Base-by-base conservation (phyloP, 2,113 vertebrate genomes). In the Todiramphus chloris region DNA sequence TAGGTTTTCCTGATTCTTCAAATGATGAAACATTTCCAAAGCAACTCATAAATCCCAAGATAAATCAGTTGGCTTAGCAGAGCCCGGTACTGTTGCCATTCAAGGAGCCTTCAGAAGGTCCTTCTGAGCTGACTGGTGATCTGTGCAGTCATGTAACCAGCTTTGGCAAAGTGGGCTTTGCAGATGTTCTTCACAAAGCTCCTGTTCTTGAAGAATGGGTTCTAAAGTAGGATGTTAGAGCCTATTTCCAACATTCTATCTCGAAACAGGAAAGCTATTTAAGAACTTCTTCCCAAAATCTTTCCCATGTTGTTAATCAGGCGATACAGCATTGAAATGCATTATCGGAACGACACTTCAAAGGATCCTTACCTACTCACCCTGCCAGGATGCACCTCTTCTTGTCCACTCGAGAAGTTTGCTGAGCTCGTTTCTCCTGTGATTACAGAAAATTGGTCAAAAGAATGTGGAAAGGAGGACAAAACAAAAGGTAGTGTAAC, bases 341-440 rank as follows among this genome's bases (percentile, higher is more conserved):
- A 97, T 87, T 99, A 98, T 91, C 98, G 97, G 87, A 99, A 99
- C 2, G 98, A 98, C 69, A 97, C 98, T 4, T 79, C 60, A n/a
- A 95, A 24, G 5, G 97, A 98, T 62, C 98, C 98, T 8, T 96
- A 98, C 69, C 95, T 96, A 19, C 98, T 99, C 87, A 97, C 89
- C 0, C 95, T 99, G 93, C 98, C 98, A 6, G 99, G 98, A 79
- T 99, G 99, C 84, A 90, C 97, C 41, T 95, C 93, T 81, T 97
- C 98, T 53, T 99, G 99, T 85, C 98, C 98, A 50, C 92, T 99
- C 94, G 80, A 94, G 37, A 93, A 98, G 84, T 99, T 99, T 94
- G 96, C 90, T 51, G 96, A 98, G 80, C 94, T 99, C 72, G 94
- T 98, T 86, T 93, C 82, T 59, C 98, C 99, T 5, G 86, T 99